phyloP scores from a whole-genome alignment of 2,888 invertebrate genomes.

The Drosophila meridionalis region DNA sequence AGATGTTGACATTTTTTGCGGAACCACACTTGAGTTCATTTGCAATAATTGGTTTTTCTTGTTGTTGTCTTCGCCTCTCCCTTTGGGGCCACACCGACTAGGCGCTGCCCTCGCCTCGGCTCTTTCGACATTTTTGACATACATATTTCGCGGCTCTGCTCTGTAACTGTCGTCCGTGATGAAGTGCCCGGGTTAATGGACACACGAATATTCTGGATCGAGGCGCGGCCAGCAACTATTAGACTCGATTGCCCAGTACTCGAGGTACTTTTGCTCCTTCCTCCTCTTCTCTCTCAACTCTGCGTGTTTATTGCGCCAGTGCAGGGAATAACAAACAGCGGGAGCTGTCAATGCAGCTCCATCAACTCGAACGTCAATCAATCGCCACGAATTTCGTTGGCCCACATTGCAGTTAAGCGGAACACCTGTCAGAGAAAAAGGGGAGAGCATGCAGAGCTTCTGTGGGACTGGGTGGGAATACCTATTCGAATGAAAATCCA shows the following conservation, averaged over 20 bases:
- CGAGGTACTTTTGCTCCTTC: constrained; percentile 10
- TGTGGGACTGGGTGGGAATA: not conserved
- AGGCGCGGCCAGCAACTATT: constrained; percentile 23
- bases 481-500: not conserved
- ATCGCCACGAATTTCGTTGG: constrained; percentile 34
- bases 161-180: constrained; percentile 50
- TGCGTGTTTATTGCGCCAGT: constrained; percentile 36
- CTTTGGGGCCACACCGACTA: constrained; percentile 5
- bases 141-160: constrained; percentile 59
- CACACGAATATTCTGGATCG: constrained; percentile 25
- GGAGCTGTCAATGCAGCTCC: constrained; percentile 48
- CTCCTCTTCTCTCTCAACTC: not conserved
- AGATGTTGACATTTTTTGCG: constrained; percentile 64
- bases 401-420: constrained; percentile 26
- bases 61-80: constrained; percentile 69
- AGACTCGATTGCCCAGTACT: constrained; percentile 10
- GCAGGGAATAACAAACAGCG: constrained; percentile 55
- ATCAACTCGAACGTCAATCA: constrained; percentile 31
- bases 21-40: constrained; percentile 84
- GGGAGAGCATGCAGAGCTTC: not conserved
- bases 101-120: not conserved
- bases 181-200: constrained; percentile 61
- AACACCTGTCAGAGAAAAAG: constrained; percentile 31
- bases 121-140: constrained; percentile 66
- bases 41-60: constrained; percentile 84